Percentiles rank a stretch among this genome's conserved stretches.
Evolutionary conservation across 2,888 invertebrate genomes (phyloP).

Genomic region (Pseudococcus longispinus): DNA sequence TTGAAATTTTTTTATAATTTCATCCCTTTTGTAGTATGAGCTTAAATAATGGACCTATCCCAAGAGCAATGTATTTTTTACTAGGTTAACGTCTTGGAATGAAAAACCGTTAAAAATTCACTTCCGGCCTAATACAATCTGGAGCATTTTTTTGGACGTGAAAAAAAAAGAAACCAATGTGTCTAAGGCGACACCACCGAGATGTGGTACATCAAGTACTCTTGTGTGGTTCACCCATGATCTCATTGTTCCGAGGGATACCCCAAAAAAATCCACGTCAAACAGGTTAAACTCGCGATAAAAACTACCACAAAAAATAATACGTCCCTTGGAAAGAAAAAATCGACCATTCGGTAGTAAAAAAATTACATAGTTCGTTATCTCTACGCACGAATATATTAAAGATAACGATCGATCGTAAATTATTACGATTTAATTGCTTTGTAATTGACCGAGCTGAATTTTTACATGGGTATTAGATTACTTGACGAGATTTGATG

Average conservation of each 20-base stretch:
- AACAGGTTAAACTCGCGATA: constrained; percentile 28
- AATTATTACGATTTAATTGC: constrained; percentile 13
- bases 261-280: background rate
- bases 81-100: constrained; percentile 3
- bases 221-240: constrained; percentile 53
- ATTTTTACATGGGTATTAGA: background rate
- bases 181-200: background rate
- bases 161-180: constrained; percentile 29
- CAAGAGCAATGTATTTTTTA: constrained; percentile 6
- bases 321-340: background rate
- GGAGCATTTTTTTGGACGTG: constrained; percentile 36
- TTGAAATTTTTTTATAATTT: background rate
- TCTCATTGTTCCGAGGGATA: background rate
- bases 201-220: constrained; percentile 55
- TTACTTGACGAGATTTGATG: background rate
- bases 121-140: constrained; percentile 46
- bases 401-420: constrained; percentile 20
- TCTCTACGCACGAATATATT: background rate
- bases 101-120: constrained; percentile 53
- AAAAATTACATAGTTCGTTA: constrained; percentile 29
- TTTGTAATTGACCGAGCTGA: background rate
- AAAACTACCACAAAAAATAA: background rate
- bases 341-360: background rate
- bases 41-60: background rate
- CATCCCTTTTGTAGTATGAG: background rate